These are phyloP conservation scores for Diorhabda carinulata DNA, from an alignment of 1,140 invertebrate species.

Conservation along the genomic window DNA sequence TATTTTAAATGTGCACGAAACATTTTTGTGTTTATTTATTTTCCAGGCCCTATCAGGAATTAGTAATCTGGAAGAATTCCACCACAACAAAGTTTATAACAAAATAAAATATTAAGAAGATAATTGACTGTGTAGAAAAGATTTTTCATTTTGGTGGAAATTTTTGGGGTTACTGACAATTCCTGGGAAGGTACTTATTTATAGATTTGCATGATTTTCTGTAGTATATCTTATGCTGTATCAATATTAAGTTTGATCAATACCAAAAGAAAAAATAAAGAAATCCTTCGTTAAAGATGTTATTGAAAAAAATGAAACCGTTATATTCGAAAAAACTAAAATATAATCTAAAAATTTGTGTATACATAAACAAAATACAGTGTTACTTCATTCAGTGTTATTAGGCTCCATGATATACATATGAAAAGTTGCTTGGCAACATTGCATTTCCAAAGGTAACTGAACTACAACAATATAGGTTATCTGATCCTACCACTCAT, in stretches of 20 bases:
- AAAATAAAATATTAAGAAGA: too few relatives aligned
- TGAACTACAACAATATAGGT: neutral
- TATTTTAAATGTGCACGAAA: constrained; percentile 11
- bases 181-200: neutral
- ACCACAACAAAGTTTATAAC: too few relatives aligned
- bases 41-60: neutral
- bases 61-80: too few relatives aligned
- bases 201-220: neutral
- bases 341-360: too few relatives aligned
- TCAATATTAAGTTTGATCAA: neutral
- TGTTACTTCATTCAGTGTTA: too few relatives aligned
- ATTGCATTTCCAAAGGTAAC: neutral
- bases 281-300: too few relatives aligned
- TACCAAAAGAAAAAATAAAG: neutral
- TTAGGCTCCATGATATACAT: too few relatives aligned
- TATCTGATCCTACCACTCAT: neutral
- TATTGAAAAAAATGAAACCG: too few relatives aligned
- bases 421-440: neutral
- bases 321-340: too few relatives aligned
- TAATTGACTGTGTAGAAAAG: too few relatives aligned
- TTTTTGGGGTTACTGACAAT: neutral
- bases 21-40: constrained; percentile 1
- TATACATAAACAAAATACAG: too few relatives aligned
- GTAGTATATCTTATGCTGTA: neutral
- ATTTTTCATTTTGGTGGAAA: neutral